phyloP scores from a whole-genome alignment of 2,888 invertebrate genomes.

The Xanthorhoe designata region DNA sequence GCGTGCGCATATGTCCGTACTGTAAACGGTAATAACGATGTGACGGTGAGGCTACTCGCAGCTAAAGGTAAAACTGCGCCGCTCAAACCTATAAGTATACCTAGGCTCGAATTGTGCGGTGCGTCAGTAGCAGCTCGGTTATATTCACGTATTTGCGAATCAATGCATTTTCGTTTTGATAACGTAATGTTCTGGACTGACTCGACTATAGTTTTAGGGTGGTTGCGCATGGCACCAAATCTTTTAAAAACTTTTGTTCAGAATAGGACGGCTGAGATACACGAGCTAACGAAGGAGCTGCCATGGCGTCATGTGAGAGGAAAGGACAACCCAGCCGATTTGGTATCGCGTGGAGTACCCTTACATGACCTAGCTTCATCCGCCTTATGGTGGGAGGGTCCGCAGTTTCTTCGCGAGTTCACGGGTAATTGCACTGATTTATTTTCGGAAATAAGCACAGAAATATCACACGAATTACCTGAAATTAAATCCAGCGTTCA shows the following conservation, averaged over 20 bases:
- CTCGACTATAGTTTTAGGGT: neutral
- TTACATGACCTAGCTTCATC: neutral
- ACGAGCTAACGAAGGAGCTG: neutral
- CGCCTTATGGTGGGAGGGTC: neutral
- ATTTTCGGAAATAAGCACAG: no score
- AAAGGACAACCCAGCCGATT: neutral
- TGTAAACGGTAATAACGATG: no score
- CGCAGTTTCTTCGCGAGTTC: neutral
- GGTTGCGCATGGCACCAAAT: neutral
- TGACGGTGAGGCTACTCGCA: no score
- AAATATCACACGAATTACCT: no score
- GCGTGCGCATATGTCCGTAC: conserved; percentile 1
- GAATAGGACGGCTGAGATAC: neutral
- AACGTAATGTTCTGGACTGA: neutral
- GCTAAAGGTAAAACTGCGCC: neutral
- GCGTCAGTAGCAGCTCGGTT: neutral
- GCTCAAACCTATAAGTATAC: neutral
- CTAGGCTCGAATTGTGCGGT: neutral
- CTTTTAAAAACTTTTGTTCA: neutral
- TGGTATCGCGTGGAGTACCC: neutral
- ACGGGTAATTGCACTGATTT: no score
- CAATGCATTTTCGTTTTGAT: neutral
- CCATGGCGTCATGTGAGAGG: neutral
- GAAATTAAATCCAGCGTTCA: no score
- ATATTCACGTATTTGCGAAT: neutral